These are phyloP conservation scores for Brachionus koreanus DNA, from an alignment of 1,140 invertebrate species.

Conservation along the genomic window DNA sequence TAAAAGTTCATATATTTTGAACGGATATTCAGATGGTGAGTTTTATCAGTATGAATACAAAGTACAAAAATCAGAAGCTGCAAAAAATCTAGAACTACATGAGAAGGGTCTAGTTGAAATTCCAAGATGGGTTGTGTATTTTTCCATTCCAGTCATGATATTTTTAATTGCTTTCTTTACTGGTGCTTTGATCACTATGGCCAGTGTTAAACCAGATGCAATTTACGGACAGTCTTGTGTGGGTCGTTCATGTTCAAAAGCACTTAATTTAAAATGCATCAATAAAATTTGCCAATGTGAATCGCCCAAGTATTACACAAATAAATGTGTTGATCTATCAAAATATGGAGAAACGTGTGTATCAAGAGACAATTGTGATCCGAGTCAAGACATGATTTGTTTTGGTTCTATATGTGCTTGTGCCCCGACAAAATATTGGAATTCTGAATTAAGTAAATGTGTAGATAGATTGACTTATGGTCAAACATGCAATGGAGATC, in stretches of 20 bases:
- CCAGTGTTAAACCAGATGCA: background rate
- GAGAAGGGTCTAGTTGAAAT: conserved; percentile 1
- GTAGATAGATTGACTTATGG: conserved; percentile 7
- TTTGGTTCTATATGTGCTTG: background rate
- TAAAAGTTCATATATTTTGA: background rate
- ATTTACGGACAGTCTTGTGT: background rate
- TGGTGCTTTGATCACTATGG: background rate
- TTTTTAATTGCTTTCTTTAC: background rate
- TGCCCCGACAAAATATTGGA: background rate
- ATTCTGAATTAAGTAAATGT: background rate
- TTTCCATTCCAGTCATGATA: background rate
- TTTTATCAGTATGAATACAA: conserved; percentile 17
- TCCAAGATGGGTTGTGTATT: conserved; percentile 2
- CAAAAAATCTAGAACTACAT: background rate
- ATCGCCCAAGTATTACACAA: conserved; percentile 29
- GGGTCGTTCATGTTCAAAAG: background rate
- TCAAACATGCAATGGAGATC: background rate
- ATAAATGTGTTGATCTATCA: conserved; percentile 16
- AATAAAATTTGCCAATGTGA: background rate
- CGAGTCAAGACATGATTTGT: background rate
- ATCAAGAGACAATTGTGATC: background rate
- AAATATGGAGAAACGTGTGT: conserved; percentile 20
- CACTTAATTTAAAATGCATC: background rate
- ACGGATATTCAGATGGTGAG: background rate
- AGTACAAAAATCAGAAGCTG: conserved; percentile 11